Evolutionary conservation across 2,113 vertebrate species (phyloP).

Genomic region (Chionomys nivalis): DNA sequence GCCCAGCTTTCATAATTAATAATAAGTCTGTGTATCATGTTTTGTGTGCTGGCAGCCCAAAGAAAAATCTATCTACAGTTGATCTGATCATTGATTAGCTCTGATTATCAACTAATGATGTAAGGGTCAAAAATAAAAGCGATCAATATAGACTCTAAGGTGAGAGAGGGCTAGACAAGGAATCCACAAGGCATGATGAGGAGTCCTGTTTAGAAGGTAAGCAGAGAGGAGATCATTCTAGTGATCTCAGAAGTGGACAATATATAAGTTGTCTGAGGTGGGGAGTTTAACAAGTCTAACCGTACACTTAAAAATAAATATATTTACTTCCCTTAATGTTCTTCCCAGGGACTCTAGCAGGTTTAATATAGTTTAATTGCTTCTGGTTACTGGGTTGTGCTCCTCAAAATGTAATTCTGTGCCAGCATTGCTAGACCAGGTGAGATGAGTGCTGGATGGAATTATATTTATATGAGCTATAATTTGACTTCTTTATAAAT

Average conservation of each 20-base stretch:
- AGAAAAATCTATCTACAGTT: not conserved
- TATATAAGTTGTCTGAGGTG: not conserved
- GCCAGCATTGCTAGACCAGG: not conserved
- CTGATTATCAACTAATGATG: conserved; percentile 4
- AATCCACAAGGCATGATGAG: not conserved
- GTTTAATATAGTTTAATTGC: conserved; percentile 65
- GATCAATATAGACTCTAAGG: not conserved
- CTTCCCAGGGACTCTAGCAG: conserved; percentile 27
- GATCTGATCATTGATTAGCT: not conserved
- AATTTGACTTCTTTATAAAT: conserved; percentile 48
- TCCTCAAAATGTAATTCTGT: conserved; percentile 55
- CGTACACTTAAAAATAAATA: conserved; percentile 16
- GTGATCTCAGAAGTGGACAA: not conserved
- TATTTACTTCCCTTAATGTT: conserved; percentile 60
- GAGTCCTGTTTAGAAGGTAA: conserved; percentile 23
- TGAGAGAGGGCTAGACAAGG: not conserved
- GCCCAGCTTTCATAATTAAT: not conserved
- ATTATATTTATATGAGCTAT: conserved; percentile 53
- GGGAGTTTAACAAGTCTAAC: not conserved
- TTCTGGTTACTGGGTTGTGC: conserved; percentile 48
- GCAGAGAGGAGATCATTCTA: not conserved
- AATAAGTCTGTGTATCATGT: not conserved
- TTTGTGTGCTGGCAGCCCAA: not conserved
- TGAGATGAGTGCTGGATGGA: conserved; percentile 7
- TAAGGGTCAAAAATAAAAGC: conserved; percentile 25